These are phyloP conservation scores for Chamaedrilus cognettii DNA, from an alignment of 2,888 invertebrate genomes.

Conservation along the genomic window DNA sequence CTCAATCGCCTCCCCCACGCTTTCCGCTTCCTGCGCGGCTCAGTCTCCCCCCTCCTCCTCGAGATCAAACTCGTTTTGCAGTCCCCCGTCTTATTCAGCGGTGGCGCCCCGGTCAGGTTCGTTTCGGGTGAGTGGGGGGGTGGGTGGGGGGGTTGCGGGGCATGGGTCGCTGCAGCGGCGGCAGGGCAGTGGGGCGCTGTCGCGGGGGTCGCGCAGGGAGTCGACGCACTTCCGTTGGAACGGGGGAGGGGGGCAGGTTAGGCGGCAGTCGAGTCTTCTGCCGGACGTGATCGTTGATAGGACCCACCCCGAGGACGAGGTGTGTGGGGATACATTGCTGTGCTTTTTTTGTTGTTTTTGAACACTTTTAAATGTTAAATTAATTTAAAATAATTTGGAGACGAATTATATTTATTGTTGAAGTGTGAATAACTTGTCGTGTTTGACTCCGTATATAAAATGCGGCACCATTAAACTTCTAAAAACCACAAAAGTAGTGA, in stretches of 20 bases:
- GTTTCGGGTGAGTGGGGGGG: background rate
- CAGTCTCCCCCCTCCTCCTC: background rate
- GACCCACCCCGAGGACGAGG: background rate
- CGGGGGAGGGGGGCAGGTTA: background rate
- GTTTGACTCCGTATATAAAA: no score
- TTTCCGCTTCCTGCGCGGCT: background rate
- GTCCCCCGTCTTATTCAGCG: background rate
- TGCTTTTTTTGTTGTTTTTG: no score
- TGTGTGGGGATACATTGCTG: no score
- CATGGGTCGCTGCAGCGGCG: background rate
- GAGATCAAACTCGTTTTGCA: background rate
- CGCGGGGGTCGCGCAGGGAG: background rate
- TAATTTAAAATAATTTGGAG: no score
- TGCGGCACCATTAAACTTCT: no score
- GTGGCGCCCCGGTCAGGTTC: background rate
- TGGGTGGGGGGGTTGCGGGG: background rate
- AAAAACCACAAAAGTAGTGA: no score
- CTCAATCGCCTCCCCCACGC: conserved; percentile 7
- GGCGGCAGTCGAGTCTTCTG: background rate
- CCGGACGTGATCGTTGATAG: background rate
- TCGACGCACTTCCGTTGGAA: conserved; percentile 12
- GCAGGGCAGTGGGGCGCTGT: background rate
- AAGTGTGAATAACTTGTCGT: no score
- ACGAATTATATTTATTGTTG: no score
- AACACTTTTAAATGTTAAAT: no score